Evolutionary conservation across 2,888 invertebrate genomes (phyloP).

Genomic region (Athetis lepigone): DNA sequence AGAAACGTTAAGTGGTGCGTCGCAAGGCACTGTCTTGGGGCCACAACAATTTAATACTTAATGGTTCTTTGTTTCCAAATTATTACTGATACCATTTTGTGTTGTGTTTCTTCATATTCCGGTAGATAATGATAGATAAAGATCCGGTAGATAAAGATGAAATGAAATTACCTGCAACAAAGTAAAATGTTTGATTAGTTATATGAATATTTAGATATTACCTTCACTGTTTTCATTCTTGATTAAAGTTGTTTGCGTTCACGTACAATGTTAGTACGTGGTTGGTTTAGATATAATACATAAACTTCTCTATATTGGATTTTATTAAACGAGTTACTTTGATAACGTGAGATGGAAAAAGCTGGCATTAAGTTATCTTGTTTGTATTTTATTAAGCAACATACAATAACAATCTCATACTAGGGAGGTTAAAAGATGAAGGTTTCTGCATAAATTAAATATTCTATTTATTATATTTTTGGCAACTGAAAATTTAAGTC

Average conservation of each 20-base stretch:
- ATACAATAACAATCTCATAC: too few relatives aligned
- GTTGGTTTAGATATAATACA: constrained; percentile 1
- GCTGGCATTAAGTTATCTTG: background rate
- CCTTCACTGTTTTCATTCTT: constrained; percentile 21
- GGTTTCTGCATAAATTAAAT: too few relatives aligned
- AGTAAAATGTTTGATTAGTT: constrained; percentile 42
- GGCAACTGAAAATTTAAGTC: too few relatives aligned
- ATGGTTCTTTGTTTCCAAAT: constrained; percentile 47
- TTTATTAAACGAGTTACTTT: constrained; percentile 21
- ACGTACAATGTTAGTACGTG: constrained; percentile 6
- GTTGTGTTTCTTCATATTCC: constrained; percentile 21
- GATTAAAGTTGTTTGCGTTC: constrained; percentile 36
- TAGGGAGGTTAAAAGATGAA: too few relatives aligned
- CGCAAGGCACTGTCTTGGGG: constrained; percentile 38
- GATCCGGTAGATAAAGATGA: constrained; percentile 10
- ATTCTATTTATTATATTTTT: too few relatives aligned
- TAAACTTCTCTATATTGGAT: background rate
- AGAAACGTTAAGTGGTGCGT: constrained; percentile 30
- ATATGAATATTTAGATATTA: constrained; percentile 27
- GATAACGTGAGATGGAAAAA: background rate
- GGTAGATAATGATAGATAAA: constrained; percentile 12
- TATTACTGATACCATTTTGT: constrained; percentile 29
- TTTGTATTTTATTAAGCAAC: background rate
- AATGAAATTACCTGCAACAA: constrained; percentile 60
- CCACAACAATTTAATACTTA: constrained; percentile 34